Base-by-base conservation (phyloP, 2,888 invertebrate genomes). In the Gastrophysa polygoni region DNA sequence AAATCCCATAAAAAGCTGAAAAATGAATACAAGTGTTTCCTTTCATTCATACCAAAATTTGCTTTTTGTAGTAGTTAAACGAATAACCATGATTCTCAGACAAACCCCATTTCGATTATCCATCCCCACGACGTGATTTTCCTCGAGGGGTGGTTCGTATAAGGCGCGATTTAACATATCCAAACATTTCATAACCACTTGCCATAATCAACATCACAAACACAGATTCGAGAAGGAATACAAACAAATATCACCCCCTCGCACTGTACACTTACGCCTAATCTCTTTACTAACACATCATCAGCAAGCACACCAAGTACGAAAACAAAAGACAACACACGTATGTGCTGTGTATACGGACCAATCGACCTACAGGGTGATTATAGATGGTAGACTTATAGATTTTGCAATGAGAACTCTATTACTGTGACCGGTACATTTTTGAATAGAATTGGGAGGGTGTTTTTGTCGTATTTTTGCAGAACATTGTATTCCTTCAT, bases 251-350 rank as follows among this genome's bases (percentile, higher is more conserved):
- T 70, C 68, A 69, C 73, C 73, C 74, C 73, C 57, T 71, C 70
- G 68, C 68, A n/a, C n/a, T n/a, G n/a, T n/a, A n/a, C 71, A 69
- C 38, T 38, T 38, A 38, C 69, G 71, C 72, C 71, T 76, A 75
- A 75, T 75, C 75, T 73, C 75, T 74, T 76, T 75, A 73, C 73
- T 69, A 73, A 74, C 75, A 75, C 76, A 75, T 76, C 79, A 76
- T 77, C 77, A 76, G 74, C 77, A 76, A 61, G 64, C 58, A 59
- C 34, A 56, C 24, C 58, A 73, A 74, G 73, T 72, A 75, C 74
- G 76, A 77, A 78, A 77, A 78, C 76, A 78, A 78, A 77, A 78
- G 77, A 78, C 76, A 78, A 78, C 77, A 76, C 76, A 76, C 74
- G 75, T 68, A 67, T 71, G 72, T 74, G 38, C 29, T 32, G 29